Conservation (phyloP, 2,113 vertebrate genomes). For the Prunella fulvescens region DNA sequence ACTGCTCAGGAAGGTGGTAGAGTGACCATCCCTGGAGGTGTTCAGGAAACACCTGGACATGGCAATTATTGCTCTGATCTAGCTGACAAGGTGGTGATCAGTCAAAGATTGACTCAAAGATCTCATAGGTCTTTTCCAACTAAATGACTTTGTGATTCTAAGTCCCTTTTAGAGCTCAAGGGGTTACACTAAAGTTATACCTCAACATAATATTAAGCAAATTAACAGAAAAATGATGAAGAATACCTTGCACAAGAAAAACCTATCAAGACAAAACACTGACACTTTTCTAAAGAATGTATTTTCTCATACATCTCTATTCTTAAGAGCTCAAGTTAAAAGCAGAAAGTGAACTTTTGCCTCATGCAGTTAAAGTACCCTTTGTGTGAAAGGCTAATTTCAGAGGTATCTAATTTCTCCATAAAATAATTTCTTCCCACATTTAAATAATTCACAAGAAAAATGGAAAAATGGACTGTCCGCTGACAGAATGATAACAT, state of each 20-base stretch:
- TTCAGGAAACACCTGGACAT: neutral
- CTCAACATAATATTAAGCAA: neutral
- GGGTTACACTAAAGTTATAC: neutral
- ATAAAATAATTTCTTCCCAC: neutral
- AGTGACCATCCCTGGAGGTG: neutral
- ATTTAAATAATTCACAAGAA: conserved; percentile 4
- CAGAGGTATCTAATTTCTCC: neutral
- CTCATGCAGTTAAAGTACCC: neutral
- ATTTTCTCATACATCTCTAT: neutral
- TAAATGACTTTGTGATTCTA: neutral
- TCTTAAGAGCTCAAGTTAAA: neutral
- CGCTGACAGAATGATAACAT: neutral
- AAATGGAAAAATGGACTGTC: neutral
- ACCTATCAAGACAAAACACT: neutral
- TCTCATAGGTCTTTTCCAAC: neutral
- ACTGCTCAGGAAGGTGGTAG: no score
- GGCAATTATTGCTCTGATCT: neutral
- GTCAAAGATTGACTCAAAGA: neutral
- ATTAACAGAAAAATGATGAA: neutral
- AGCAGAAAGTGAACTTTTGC: neutral
- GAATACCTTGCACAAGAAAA: neutral
- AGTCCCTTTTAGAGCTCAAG: neutral
- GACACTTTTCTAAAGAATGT: neutral
- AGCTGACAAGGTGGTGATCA: neutral
- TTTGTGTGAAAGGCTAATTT: neutral